Evolutionary conservation across 2,888 invertebrate species (phyloP).

Genomic region (Thymelicus lineola): DNA sequence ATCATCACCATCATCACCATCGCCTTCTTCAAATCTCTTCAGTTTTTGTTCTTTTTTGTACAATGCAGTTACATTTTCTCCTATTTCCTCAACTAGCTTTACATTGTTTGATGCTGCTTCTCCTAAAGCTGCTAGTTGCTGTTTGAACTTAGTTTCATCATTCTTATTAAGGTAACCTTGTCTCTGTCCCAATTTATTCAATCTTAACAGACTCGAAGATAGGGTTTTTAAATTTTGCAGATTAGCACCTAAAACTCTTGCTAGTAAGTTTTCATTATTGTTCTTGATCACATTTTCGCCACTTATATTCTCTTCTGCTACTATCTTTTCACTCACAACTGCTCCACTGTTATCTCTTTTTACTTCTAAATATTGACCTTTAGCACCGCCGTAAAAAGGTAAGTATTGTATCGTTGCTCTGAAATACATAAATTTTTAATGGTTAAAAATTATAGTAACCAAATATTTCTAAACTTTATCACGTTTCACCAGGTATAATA

Average conservation of each 20-base stretch:
- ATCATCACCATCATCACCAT: slow-evolving; percentile 67
- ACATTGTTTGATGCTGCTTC: slow-evolving; percentile 85
- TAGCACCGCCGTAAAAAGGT: slow-evolving; percentile 90
- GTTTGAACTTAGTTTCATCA: slow-evolving; percentile 85
- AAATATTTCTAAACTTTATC: too few relatives aligned
- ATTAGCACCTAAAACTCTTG: slow-evolving; percentile 79
- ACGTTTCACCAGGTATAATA: too few relatives aligned
- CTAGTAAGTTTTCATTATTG: slow-evolving; percentile 69
- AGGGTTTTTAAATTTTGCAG: slow-evolving; percentile 85
- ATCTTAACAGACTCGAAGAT: slow-evolving; percentile 84
- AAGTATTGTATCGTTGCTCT: slow-evolving; percentile 73
- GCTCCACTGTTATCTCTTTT: slow-evolving; percentile 81
- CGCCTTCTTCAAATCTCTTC: slow-evolving; percentile 56
- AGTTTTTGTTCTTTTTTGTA: slow-evolving; percentile 62
- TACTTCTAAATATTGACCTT: slow-evolving; percentile 88
- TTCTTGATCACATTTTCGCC: slow-evolving; percentile 71
- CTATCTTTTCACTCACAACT: slow-evolving; percentile 76
- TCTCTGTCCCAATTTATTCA: slow-evolving; percentile 86
- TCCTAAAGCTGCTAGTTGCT: slow-evolving; percentile 82
- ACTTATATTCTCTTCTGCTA: slow-evolving; percentile 74
- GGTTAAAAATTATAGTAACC: too few relatives aligned
- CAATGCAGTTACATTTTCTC: slow-evolving; percentile 77
- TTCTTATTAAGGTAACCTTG: slow-evolving; percentile 81
- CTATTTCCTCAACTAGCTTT: slow-evolving; percentile 81
- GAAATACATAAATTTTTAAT: slow-evolving; percentile 27